Base-by-base conservation (phyloP, 1,140 invertebrate genomes). In the Drosophila hydei region DNA sequence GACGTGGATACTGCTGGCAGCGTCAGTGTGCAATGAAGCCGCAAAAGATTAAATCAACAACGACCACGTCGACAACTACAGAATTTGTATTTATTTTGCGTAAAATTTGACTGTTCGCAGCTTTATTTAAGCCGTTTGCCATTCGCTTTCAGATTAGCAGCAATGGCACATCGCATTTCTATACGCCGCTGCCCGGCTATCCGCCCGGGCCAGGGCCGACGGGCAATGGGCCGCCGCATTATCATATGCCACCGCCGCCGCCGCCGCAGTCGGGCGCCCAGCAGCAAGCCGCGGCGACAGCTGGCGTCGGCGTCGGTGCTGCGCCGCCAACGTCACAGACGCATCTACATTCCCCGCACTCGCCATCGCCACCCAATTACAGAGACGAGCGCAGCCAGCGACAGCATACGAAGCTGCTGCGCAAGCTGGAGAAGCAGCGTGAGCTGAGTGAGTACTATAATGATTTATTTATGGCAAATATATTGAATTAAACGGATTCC, bases 301-400 rank as follows among this genome's bases (percentile, higher is more conserved):
- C 75, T 33, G 72, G 79, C 51, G 33, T n/a, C n/a, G n/a, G n/a
- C n/a, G n/a, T n/a, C n/a, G n/a, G n/a, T n/a, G n/a, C 19, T 52
- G 12, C 60, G 14, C 11, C 61, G 91, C 91, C 69, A 90, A 90
- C 56, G 90, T 23, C 43, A 48, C 50, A 71, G 54, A 25, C 61
- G 51, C 75, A 79, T 51, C 93, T 92, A 73, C 93, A 93, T 85
- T 93, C 92, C 73, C 92, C 85, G 56, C 91, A 90, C 71, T 89
- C 90, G 38, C 93, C 93, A 4, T 91, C 91, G 36, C 93, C 94
- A 12, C 94, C 94, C 12, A 90, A 88, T 58, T 94, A 94, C 87
- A 96, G 96, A 90, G 95, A 97, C 90, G 96, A 97, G 89, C 92
- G 96, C 73, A 94, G 95, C 18, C 94, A 95, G 75, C 92, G 95